Base-by-base conservation (phyloP, 2,797 vertebrate genomes). In the Anabacerthia variegaticeps region DNA sequence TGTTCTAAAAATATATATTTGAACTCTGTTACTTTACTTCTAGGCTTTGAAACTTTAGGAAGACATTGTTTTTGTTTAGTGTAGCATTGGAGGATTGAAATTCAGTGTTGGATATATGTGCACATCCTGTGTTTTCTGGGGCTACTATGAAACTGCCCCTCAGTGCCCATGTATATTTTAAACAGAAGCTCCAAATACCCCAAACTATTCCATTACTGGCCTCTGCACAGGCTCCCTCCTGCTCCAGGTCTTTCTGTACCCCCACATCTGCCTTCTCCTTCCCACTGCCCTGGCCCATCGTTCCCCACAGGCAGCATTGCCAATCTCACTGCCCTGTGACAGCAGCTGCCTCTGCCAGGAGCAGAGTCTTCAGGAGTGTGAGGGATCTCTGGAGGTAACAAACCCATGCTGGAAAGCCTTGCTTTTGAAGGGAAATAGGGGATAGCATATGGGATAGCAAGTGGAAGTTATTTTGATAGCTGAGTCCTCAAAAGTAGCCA, bases 291-390 rank as follows among this genome's bases (percentile, higher is more conserved):
- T 5, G 6, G 14, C 26, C 12, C 32, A 23, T 43, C 21, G 22
- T 9, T 85, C 32, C n/a, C 51, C 10, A 22, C 17, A 48, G 34
- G 48, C 46, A 66, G 52, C n/a, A 3, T 1, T 39, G 68, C 41
- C 78, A 39, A 6, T 34, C 39, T 43, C 39, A 44, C 2, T 48
- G 74, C 65, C 20, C 37, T 37, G 54, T 14, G 61, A 28, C 0
- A 10, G 48, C 52, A 54, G 54, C 19, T 41, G 27, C 74, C 65
- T 46, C 67, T 79, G 73, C 58, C 68, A 32, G 55, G 39, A 43
- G 4, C 1, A 0, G 30, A 3, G 43, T 56, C 62, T 74, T 39
- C 63, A 36, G 28, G n/a, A 55, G 30, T 0, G 8, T 32, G 43
- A 67, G 39, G 39, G 39, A 58, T 16, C 24, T 67, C 52, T 43